Conservation (phyloP, 2,797 vertebrate genomes). For the Carcharodon carcharias region DNA sequence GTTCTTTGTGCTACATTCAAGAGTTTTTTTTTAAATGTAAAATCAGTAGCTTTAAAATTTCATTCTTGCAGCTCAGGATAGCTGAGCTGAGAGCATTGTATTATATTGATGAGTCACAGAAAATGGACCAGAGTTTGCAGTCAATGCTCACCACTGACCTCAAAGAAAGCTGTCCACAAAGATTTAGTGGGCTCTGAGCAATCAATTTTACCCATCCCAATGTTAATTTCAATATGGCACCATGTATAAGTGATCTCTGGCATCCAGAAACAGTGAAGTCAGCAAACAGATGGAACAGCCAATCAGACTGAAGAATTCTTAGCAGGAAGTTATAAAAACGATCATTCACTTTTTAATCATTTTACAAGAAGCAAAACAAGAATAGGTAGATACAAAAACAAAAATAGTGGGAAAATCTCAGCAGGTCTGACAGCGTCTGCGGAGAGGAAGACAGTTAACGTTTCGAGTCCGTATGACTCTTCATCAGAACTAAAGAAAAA, state of each 20-base stretch:
- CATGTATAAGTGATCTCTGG: background rate
- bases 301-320: background rate
- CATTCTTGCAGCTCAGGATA: background rate
- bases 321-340: background rate
- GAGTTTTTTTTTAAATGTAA: background rate
- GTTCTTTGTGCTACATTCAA: background rate
- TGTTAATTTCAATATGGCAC: background rate
- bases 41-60: background rate
- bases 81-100: background rate
- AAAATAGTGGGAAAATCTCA: too few relatives aligned
- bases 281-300: background rate
- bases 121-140: background rate
- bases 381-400: background rate
- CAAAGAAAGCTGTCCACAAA: background rate
- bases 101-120: background rate
- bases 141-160: background rate
- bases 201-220: too few relatives aligned
- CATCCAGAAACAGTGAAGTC: background rate
- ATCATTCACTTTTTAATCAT: too few relatives aligned
- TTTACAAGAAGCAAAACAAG: background rate
- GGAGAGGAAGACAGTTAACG: too few relatives aligned
- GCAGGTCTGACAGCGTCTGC: too few relatives aligned
- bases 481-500: too few relatives aligned
- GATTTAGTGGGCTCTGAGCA: too few relatives aligned
- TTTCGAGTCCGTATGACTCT: too few relatives aligned